Base-by-base conservation (phyloP, 2,113 vertebrate genomes). In the Myrmecophaga tridactyla region DNA sequence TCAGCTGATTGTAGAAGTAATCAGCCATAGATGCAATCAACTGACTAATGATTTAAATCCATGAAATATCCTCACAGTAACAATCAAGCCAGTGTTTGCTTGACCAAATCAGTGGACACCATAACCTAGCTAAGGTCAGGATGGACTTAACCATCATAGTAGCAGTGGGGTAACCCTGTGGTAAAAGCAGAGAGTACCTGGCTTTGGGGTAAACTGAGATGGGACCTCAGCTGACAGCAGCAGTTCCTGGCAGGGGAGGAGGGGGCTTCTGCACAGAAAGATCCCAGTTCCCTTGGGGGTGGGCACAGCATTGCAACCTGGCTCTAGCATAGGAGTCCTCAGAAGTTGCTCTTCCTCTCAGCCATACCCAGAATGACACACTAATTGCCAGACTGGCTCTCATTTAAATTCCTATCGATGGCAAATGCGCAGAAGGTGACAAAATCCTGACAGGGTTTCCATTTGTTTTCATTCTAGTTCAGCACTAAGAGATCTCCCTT, bases 371-470 rank as follows among this genome's bases (percentile, higher is more conserved):
- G 15, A 67, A 27, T 18, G 34, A 56, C 36, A 29, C n/a, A 39
- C 29, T 60, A 69, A 63, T 82, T 76, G 60, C 81, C 63, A 25
- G 60, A 27, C 69, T 46, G 65, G 46, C 86, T 89, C 51, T 96
- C 89, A 81, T 90, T 96, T 95, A 92, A 86, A 94, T 87, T 86
- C 91, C 18, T 76, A 92, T 94, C 94, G 20, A 39, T 89, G 41
- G 11, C 60, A 81, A 86, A 86, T 76, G 56, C 53, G 51, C 86
- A 58, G 83, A 86, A 96, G 75, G 90, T 87, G 63, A 73, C 48
- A 62, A 67, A 94, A 73, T 81, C 70, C 92, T 12, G 0, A 63
- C 46, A 83, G 86, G 82, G 94, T 89, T 94, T 88, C 82, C 51
- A 0, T 90, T 93, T 86, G 88, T 84, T 94, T 94, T 58, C 27